Conservation (phyloP, 2,888 invertebrate species). For the Aromia moschata region DNA sequence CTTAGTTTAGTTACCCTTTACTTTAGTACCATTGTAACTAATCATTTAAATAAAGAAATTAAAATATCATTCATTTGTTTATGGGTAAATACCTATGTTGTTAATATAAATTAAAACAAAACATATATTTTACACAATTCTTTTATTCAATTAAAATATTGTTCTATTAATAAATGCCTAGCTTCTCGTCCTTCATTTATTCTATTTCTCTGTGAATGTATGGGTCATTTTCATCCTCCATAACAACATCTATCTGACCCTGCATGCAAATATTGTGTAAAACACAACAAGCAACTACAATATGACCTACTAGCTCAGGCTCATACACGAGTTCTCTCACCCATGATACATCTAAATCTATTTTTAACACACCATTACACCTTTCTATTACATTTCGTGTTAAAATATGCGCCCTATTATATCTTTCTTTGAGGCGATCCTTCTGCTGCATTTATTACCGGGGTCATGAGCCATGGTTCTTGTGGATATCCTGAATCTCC, state of each 20-base stretch:
- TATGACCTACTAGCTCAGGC: neutral
- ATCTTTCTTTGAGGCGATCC: conserved; percentile 20
- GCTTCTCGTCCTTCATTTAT: neutral
- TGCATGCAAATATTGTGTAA: neutral
- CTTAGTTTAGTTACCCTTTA: neutral
- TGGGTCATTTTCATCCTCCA: neutral
- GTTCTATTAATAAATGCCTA: too few species aligned
- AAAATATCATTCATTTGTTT: too few species aligned
- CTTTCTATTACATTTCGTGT: neutral
- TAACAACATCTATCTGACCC: neutral
- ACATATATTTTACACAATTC: too few species aligned
- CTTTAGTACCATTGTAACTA: neutral
- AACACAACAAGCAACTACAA: neutral
- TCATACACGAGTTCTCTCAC: neutral
- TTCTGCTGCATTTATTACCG: conserved; percentile 13
- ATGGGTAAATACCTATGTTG: too few species aligned
- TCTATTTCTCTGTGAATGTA: neutral
- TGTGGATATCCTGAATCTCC: conserved; percentile 21
- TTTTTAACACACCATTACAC: neutral
- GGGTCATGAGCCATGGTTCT: conserved; percentile 25
- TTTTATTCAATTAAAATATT: too few species aligned
- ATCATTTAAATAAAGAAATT: too few species aligned
- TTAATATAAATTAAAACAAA: too few species aligned
- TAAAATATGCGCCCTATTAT: conserved; percentile 11
- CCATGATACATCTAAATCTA: neutral